Percentiles rank a stretch among this genome's conserved stretches.
phyloP scores from a whole-genome alignment of 2,888 invertebrate species.

The Dexiosoma caninum region DNA sequence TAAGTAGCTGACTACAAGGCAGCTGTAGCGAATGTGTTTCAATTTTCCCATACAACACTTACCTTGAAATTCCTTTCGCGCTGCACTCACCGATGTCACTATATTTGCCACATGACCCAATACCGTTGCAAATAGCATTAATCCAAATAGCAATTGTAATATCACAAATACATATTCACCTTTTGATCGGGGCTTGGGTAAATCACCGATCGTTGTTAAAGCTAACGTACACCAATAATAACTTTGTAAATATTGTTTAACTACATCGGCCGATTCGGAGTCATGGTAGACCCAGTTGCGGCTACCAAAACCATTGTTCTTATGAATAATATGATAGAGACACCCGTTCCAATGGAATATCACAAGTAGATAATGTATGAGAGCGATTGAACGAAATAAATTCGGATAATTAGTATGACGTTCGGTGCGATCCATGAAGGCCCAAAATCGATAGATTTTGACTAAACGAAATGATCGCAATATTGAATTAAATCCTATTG shows the following conservation, averaged over 20 bases:
- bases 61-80: conserved; percentile 99
- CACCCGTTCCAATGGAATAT: conserved; percentile 99
- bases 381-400: conserved; percentile 93
- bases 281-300: conserved; percentile 95
- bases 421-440: conserved; percentile 98
- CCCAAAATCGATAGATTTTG: conserved; percentile 98
- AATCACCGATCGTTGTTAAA: conserved; percentile 95
- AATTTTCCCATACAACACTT: too few relatives aligned
- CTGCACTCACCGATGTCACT: conserved; percentile 97
- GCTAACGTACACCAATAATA: conserved; percentile 99
- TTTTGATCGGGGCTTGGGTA: conserved; percentile 94
- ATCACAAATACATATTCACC: conserved; percentile 97
- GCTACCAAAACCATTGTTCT: conserved; percentile 96
- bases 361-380: conserved; percentile 97
- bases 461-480: conserved; percentile 96
- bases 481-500: conserved; percentile 97
- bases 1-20: too few relatives aligned
- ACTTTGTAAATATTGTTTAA: conserved; percentile 97
- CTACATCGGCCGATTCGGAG: conserved; percentile 90
- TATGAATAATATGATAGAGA: conserved; percentile 97
- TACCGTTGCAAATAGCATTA: conserved; percentile 96
- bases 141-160: conserved; percentile 93
- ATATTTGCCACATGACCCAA: conserved; percentile 99
- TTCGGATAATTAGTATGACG: conserved; percentile 99
- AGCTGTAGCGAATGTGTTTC: too few relatives aligned